Evolutionary conservation across 2,113 vertebrate genomes (phyloP).

Genomic region (Oncorhynchus tshawytscha): DNA sequence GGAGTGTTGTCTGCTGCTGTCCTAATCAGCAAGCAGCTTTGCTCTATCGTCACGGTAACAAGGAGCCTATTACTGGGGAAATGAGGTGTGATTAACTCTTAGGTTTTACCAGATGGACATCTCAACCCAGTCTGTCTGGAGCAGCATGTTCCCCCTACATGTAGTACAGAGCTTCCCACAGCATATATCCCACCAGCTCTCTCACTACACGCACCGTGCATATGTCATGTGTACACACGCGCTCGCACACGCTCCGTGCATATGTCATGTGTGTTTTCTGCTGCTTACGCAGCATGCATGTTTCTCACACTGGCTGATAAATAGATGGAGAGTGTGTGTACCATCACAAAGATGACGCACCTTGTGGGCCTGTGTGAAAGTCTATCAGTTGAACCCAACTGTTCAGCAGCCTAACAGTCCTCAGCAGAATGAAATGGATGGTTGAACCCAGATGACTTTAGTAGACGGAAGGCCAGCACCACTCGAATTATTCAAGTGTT

Average conservation of each 20-base stretch:
- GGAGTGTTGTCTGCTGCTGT: constrained; percentile 13
- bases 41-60: constrained; percentile 16
- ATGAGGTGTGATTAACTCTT: constrained; percentile 35
- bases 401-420: too few species aligned
- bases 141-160: background rate
- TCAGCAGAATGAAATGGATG: too few species aligned
- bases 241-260: background rate
- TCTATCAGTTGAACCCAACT: constrained; percentile 46
- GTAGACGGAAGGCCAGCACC: too few species aligned
- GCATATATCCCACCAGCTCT: background rate
- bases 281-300: constrained; percentile 17
- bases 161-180: background rate
- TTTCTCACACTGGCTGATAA: constrained; percentile 60
- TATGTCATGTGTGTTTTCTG: background rate
- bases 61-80: constrained; percentile 32
- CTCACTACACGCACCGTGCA: background rate
- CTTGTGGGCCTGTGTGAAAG: constrained; percentile 27
- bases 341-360: constrained; percentile 40
- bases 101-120: background rate
- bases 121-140: too few species aligned
- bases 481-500: too few species aligned
- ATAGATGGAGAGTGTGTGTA: too few species aligned
- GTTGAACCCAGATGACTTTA: too few species aligned
- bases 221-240: too few species aligned
- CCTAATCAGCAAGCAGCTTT: constrained; percentile 29